Percentiles rank a stretch among this genome's conserved stretches.
These are phyloP conservation scores for Ptychochromis oligacanthus DNA, from an alignment of 2,113 vertebrate genomes.

Conservation along the genomic window DNA sequence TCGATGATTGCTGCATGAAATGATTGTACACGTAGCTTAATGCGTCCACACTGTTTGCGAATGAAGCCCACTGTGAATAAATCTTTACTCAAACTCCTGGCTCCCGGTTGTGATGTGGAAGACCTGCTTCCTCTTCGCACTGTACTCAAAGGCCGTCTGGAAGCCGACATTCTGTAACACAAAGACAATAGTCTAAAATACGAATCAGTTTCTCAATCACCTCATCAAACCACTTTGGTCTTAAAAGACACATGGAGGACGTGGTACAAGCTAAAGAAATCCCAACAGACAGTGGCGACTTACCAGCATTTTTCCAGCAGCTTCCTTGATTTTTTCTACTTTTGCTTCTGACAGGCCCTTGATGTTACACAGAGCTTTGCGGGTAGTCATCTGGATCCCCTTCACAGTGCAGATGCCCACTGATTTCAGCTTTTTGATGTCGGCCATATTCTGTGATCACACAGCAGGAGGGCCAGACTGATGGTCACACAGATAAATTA, in stretches of 20 bases:
- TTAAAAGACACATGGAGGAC: background rate
- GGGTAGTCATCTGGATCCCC: conserved; percentile 98
- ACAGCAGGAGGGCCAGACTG: background rate
- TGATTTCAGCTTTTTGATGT: conserved; percentile 96
- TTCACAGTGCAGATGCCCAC: conserved; percentile 97
- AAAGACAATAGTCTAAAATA: background rate
- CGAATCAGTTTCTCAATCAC: background rate
- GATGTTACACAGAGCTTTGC: conserved; percentile 90
- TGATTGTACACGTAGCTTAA: background rate
- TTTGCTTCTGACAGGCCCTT: conserved; percentile 98
- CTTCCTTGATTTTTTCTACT: conserved; percentile 99
- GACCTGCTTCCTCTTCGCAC: conserved; percentile 92
- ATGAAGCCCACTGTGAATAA: background rate
- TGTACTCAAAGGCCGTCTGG: conserved; percentile 95
- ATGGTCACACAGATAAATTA: background rate
- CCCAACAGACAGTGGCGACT: conserved; percentile 18
- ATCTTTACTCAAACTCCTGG: conserved; percentile 95
- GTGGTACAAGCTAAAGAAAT: background rate
- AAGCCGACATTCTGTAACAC: conserved; percentile 89
- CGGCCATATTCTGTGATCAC: conserved; percentile 89
- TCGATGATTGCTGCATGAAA: background rate
- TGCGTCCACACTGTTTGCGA: background rate
- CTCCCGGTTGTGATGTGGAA: conserved; percentile 96
- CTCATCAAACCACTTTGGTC: background rate
- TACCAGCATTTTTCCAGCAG: conserved; percentile 95